phyloP scores from a whole-genome alignment of 2,797 vertebrate genomes.

The Hylomyscus alleni region DNA sequence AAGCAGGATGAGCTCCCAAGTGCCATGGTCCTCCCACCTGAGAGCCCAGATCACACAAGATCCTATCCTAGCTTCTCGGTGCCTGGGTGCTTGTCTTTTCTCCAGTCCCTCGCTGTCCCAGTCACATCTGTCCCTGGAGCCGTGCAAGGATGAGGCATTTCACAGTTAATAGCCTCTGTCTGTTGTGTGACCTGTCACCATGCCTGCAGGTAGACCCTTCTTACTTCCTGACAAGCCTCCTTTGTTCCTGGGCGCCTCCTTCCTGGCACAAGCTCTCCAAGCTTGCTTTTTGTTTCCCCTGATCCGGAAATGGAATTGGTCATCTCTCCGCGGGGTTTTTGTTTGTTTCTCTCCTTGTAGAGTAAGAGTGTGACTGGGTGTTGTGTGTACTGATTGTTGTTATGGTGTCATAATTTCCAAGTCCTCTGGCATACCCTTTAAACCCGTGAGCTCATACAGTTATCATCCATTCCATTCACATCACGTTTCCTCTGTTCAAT shows the following conservation, averaged over 20 bases:
- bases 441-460: neutral
- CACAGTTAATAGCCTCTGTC: neutral
- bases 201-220: neutral
- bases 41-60: neutral
- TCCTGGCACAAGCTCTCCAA: neutral
- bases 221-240: neutral
- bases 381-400: neutral
- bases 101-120: neutral
- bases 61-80: neutral
- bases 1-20: neutral
- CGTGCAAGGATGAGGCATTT: neutral
- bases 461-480: neutral
- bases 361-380: neutral
- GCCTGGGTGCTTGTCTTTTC: neutral
- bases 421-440: neutral
- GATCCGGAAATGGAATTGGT: neutral
- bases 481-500: neutral
- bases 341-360: neutral
- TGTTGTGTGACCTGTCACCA: neutral
- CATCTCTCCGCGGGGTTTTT: neutral
- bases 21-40: neutral
- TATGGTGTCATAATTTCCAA: neutral
- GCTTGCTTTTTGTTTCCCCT: neutral
- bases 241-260: neutral
- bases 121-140: neutral